phyloP scores from a whole-genome alignment of 2,113 vertebrate species.

The Ellobius talpinus region DNA sequence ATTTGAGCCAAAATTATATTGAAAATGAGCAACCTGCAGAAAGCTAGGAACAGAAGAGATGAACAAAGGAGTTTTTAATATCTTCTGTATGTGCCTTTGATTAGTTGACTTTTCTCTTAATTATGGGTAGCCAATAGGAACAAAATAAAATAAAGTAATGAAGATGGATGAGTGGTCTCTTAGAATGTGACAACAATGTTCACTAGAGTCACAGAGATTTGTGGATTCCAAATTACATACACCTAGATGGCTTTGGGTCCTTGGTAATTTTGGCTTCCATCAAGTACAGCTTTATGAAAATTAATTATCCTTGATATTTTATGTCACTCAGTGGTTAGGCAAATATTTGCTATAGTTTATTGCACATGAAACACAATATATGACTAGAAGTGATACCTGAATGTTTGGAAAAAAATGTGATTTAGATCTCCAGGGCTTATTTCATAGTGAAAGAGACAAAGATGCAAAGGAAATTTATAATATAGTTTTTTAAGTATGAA shows the following conservation, averaged over 20 bases:
- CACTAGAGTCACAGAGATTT: neutral
- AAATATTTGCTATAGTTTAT: constrained; percentile 25
- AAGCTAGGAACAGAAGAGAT: neutral
- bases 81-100: neutral
- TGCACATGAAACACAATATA: neutral
- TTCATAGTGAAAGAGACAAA: neutral
- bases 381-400: neutral
- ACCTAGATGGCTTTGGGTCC: neutral
- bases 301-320: constrained; percentile 12
- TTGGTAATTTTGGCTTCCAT: neutral
- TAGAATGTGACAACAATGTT: neutral
- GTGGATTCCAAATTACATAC: neutral
- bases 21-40: neutral
- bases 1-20: neutral
- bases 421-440: neutral
- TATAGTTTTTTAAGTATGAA: neutral
- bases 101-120: neutral
- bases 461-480: neutral
- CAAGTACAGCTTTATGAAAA: neutral
- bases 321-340: neutral
- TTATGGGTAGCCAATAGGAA: neutral
- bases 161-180: constrained; percentile 25
- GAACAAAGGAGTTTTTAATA: neutral
- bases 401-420: neutral
- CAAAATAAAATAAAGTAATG: neutral